A percentile compares a stretch with the other conserved stretches of the same genome.
phyloP scores from a whole-genome alignment of 2,797 vertebrate genomes.

The Delichon dasypus region DNA sequence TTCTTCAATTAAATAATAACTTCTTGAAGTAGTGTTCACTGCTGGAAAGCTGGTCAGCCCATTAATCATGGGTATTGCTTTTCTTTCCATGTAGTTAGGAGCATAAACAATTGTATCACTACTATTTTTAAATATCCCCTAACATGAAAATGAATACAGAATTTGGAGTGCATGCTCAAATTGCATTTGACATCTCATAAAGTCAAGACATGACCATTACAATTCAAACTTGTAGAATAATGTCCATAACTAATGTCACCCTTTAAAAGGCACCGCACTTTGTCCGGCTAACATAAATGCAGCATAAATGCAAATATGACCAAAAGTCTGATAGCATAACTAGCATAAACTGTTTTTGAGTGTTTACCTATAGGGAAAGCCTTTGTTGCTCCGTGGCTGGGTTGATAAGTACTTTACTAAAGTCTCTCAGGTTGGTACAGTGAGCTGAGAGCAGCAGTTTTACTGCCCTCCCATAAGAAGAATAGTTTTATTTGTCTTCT shows the following conservation, averaged over 20 bases:
- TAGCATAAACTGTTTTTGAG: not conserved
- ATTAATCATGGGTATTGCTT: not conserved
- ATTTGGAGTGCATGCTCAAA: not conserved
- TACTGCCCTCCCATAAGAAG: not conserved
- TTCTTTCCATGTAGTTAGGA: not conserved
- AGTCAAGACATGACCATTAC: not conserved
- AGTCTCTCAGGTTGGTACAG: not conserved
- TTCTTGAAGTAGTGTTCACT: not conserved
- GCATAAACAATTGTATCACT: not conserved
- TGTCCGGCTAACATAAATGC: not conserved
- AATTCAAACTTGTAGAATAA: not conserved
- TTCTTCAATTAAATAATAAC: not conserved
- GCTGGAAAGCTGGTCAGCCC: not conserved
- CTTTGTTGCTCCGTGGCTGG: not conserved
- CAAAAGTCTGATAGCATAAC: not conserved
- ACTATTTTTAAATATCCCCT: not conserved
- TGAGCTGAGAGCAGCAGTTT: not conserved
- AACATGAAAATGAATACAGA: not conserved
- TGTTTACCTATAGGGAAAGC: not conserved
- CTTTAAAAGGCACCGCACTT: not conserved
- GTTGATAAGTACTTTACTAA: not conserved
- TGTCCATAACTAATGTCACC: not conserved
- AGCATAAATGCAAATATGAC: not conserved
- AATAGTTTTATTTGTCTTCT: constrained; percentile 32
- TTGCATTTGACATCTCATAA: not conserved